Base-by-base conservation (phyloP, 1,140 invertebrate species). In the Leptopilina clavipes region DNA sequence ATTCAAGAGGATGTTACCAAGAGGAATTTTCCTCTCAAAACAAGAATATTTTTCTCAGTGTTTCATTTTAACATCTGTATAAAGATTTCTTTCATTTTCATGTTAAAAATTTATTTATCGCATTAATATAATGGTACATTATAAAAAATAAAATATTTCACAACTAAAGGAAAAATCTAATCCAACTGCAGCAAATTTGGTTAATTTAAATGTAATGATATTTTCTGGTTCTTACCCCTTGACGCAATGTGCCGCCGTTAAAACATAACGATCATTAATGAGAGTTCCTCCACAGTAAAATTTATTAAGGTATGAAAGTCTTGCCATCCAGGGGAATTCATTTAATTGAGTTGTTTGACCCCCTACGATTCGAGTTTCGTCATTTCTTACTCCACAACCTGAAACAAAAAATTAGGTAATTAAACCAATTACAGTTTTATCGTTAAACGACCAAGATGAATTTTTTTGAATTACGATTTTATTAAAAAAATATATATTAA, bases 261-360 rank as follows among this genome's bases (percentile, higher is more conserved):
- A 86, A 14, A 96, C 94, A 83, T 96, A 96, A 86, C 94, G 91
- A 89, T 95, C 94, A 81, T 95, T 96, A 86, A 97, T 95, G 54
- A 97, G 89, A 83, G 94, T 94, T 19, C 94, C 95, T 12, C 96
- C 95, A 84, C 96, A 97, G 85, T 97, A 97, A 90, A 97, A 96
- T 79, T 94, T 92, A 81, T 95, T 95, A 83, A 95, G 93, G 88
- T 97, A 96, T 1, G 93, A 94, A 31, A 97, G 88, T 56, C 94
- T 92, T 0, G 92, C 94, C 92, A 96, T 95, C 95, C 95, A 97
- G 3, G 96, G 95, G 86, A 95, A 96, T 85, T 96, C 95, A 82
- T 95, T 94, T 72, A 93, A 88, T 48, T 90, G 90, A 0, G 95
- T 93, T 14, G 94, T 93, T 75, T 92, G 91, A 7, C 95, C 95